Evolutionary conservation across 2,888 invertebrate genomes (phyloP).

Genomic region (Pristionchus exspectatus): DNA sequence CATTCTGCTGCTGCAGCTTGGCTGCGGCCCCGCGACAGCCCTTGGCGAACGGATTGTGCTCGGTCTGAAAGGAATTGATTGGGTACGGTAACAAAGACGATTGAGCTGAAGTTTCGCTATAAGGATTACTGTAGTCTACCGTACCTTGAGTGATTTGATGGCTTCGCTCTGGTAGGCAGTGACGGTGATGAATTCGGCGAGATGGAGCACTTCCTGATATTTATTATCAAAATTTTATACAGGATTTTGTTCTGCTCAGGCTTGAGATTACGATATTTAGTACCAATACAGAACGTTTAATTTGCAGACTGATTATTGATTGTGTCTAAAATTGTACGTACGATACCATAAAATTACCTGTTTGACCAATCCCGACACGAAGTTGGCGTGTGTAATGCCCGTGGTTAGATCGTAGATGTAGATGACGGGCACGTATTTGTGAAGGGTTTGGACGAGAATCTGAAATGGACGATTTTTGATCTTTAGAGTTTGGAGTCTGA

Average conservation of each 20-base stretch:
- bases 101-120: not conserved
- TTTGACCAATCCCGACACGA: not conserved
- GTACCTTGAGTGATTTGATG: slow-evolving; percentile 52
- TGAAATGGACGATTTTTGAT: slow-evolving; percentile 13
- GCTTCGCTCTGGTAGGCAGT: slow-evolving; percentile 52
- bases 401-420: slow-evolving; percentile 24
- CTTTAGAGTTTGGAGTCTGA: not conserved
- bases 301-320: not conserved
- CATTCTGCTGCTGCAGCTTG: not conserved
- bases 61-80: not conserved
- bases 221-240: no score
- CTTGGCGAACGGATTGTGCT: slow-evolving; percentile 55
- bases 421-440: slow-evolving; percentile 53
- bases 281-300: not conserved
- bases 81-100: not conserved
- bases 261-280: not conserved
- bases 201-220: not conserved
- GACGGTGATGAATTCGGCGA: slow-evolving; percentile 52
- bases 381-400: not conserved
- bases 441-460: slow-evolving; percentile 49
- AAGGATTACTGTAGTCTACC: not conserved
- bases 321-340: not conserved
- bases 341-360: not conserved
- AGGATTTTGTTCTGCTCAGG: no score
- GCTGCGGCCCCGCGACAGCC: not conserved